phyloP scores from a whole-genome alignment of 53 echinoderm and acorn worm genomes.

The Apostichopus leukothele region DNA sequence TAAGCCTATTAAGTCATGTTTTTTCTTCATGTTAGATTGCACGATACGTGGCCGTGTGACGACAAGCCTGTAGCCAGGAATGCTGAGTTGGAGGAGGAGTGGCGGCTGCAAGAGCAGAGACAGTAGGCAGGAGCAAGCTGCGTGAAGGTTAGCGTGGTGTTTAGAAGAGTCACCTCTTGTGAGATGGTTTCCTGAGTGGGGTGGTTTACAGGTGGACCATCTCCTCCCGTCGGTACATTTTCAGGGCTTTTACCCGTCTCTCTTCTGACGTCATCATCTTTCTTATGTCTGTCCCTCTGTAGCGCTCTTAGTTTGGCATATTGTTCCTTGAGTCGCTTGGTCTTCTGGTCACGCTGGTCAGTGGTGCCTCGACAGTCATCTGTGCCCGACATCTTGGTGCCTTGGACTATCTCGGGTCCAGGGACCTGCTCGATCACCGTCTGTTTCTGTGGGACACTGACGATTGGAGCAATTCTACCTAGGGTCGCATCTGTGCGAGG shows the following conservation, averaged over 20 bases:
- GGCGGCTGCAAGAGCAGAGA: neutral
- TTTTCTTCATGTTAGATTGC: too few relatives aligned
- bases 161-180: slow-evolving; percentile 6
- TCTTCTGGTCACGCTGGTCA: slow-evolving; percentile 52
- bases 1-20: too few relatives aligned
- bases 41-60: too few relatives aligned
- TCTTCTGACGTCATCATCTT: neutral
- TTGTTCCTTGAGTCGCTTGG: slow-evolving; percentile 79
- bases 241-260: neutral
- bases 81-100: neutral
- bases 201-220: neutral
- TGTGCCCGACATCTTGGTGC: neutral
- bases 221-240: neutral
- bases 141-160: neutral
- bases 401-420: neutral
- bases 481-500: neutral
- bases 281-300: slow-evolving; percentile 31
- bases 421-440: neutral
- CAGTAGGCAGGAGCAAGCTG: neutral
- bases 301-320: slow-evolving; percentile 84
- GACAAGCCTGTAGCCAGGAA: too few relatives aligned
- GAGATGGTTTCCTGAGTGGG: neutral
- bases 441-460: neutral
- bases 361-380: neutral
- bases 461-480: slow-evolving; percentile 2